Evolutionary conservation across 2,797 vertebrate species (phyloP).

Genomic region (Crenuchus spilurus): DNA sequence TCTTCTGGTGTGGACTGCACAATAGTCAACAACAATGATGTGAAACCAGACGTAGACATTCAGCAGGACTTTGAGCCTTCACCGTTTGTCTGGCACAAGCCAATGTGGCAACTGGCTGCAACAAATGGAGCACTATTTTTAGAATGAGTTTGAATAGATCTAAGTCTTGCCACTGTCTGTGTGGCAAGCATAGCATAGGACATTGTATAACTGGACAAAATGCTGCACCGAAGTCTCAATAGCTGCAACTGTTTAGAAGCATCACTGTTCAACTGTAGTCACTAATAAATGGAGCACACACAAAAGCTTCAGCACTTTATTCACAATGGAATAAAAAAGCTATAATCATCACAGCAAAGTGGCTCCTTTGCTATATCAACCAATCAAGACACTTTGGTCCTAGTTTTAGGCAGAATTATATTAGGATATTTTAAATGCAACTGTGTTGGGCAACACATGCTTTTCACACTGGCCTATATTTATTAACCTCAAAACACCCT

Average conservation of each 20-base stretch:
- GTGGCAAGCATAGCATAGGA: conserved; percentile 1
- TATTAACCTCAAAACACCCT: conserved; percentile 2
- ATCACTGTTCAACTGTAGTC: background rate
- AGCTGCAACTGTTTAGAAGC: conserved; percentile 6
- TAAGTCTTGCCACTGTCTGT: conserved; percentile 13
- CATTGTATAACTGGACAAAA: conserved; percentile 33
- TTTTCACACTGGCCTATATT: conserved; percentile 14
- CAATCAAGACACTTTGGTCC: background rate
- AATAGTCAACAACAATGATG: conserved; percentile 6
- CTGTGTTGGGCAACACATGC: conserved; percentile 6
- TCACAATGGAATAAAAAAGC: background rate
- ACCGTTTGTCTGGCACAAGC: conserved; percentile 21
- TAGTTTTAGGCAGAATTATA: conserved; percentile 14
- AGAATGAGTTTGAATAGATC: conserved; percentile 45
- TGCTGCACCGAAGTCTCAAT: conserved; percentile 13
- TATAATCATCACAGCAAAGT: background rate
- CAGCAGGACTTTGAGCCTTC: conserved; percentile 20
- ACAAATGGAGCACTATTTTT: conserved; percentile 45
- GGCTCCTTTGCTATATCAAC: conserved; percentile 13
- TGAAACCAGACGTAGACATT: background rate
- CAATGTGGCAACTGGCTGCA: conserved; percentile 18
- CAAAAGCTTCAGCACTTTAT: background rate
- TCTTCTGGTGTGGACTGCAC: background rate
- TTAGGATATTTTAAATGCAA: conserved; percentile 17
- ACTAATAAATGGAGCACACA: conserved; percentile 6